phyloP scores from a whole-genome alignment of 2,113 vertebrate genomes.

The Xyrauchen texanus region DNA sequence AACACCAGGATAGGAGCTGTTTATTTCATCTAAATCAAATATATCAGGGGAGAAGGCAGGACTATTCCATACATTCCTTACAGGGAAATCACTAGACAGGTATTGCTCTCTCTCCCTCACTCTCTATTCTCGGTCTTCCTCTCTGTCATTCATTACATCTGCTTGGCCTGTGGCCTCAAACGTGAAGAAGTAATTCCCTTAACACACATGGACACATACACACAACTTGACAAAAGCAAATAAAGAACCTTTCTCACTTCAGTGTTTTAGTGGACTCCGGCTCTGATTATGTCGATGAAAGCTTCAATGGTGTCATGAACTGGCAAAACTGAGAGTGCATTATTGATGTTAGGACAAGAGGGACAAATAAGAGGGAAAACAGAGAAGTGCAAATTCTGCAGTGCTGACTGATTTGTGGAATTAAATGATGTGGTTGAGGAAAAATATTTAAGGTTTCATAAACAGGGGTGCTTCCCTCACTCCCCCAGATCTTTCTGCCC shows the following conservation, averaged over 20 bases:
- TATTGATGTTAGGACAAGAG: slow-evolving; percentile 24
- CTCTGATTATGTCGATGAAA: slow-evolving; percentile 1
- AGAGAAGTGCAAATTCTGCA: slow-evolving; percentile 22
- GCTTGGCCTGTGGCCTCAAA: too few species aligned
- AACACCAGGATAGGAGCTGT: too few species aligned
- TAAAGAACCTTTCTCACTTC: too few species aligned
- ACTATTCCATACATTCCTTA: too few species aligned
- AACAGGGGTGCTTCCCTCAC: not conserved
- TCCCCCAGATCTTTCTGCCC: not conserved
- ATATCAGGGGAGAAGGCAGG: too few species aligned
- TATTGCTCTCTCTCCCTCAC: too few species aligned
- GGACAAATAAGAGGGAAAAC: not conserved
- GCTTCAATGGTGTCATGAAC: slow-evolving; percentile 3
- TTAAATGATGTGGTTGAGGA: not conserved
- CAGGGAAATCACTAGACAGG: too few species aligned
- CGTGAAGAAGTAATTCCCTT: too few species aligned
- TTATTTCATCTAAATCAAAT: too few species aligned
- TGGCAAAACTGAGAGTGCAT: not conserved
- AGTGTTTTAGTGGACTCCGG: too few species aligned
- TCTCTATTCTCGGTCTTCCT: too few species aligned
- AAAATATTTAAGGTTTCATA: slow-evolving; percentile 20
- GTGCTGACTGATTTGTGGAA: slow-evolving; percentile 19
- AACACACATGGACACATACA: slow-evolving; percentile 5
- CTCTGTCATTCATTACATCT: too few species aligned
- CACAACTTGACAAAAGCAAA: not conserved